These are phyloP conservation scores for Muscicapa comitata DNA, from an alignment of 2,797 vertebrate genomes.

Conservation along the genomic window DNA sequence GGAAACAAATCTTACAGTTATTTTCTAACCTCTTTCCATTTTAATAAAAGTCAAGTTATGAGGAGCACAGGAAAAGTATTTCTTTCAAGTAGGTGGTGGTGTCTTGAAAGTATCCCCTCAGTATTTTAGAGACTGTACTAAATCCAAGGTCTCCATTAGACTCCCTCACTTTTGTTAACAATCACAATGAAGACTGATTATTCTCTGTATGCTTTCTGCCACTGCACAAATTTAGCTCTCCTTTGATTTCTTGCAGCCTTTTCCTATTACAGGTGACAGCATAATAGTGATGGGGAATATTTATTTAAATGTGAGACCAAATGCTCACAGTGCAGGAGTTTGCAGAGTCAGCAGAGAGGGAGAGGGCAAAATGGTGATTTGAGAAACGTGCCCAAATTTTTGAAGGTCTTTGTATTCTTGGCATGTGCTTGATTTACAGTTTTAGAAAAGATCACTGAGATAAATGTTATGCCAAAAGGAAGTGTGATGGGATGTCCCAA, in stretches of 20 bases:
- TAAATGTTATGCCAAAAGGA: constrained; percentile 31
- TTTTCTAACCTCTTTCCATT: constrained; percentile 58
- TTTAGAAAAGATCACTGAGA: constrained; percentile 35
- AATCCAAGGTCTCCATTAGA: constrained; percentile 54
- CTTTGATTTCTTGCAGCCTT: constrained; percentile 68
- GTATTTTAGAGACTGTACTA: constrained; percentile 30
- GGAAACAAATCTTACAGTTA: constrained; percentile 19
- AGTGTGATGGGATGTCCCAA: background rate
- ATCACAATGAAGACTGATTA: constrained; percentile 55
- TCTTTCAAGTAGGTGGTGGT: background rate
- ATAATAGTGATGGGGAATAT: constrained; percentile 66
- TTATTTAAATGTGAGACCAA: constrained; percentile 63
- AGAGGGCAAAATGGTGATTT: constrained; percentile 31
- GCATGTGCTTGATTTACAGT: constrained; percentile 24
- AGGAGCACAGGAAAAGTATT: constrained; percentile 17
- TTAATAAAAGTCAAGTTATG: constrained; percentile 2
- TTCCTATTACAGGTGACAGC: constrained; percentile 68
- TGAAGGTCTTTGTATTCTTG: constrained; percentile 50
- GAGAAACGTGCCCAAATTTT: constrained; percentile 34
- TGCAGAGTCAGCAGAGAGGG: constrained; percentile 20
- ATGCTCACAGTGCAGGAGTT: background rate
- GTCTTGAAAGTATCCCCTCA: background rate
- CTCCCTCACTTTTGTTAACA: constrained; percentile 52
- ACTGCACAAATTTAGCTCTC: constrained; percentile 40
- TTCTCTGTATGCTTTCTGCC: constrained; percentile 52